These are phyloP conservation scores for Tetragonula carbonaria DNA, from an alignment of 2,888 invertebrate species.

Conservation along the genomic window DNA sequence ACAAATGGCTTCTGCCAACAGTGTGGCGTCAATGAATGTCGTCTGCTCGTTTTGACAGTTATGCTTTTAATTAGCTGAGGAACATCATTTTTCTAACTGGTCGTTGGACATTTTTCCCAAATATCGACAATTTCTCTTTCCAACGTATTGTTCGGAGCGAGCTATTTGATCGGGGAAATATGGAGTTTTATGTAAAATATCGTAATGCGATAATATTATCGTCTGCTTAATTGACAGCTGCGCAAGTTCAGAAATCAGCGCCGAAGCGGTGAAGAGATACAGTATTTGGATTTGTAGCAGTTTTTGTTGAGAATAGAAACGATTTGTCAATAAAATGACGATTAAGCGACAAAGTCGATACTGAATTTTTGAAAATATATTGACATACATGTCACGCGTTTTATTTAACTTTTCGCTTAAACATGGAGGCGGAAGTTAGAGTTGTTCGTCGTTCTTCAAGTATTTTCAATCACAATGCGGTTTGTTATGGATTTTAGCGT, in stretches of 20 bases:
- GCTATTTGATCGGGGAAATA: neutral
- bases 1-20: conserved; percentile 57
- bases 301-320: conserved; percentile 13
- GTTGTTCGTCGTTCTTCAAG: conserved; percentile 52
- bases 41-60: conserved; percentile 70
- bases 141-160: neutral
- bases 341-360: conserved; percentile 34
- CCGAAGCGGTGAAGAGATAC: conserved; percentile 23
- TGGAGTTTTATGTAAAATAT: conserved; percentile 7
- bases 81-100: neutral
- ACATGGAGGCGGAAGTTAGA: conserved; percentile 78
- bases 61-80: neutral
- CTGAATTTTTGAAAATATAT: conserved; percentile 22
- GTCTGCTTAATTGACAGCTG: conserved; percentile 61
- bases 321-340: conserved; percentile 32
- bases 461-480: conserved; percentile 43
- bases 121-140: neutral
- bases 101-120: neutral
- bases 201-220: conserved; percentile 25
- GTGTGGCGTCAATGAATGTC: conserved; percentile 61
- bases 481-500: conserved; percentile 59
- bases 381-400: conserved; percentile 18
- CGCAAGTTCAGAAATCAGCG: conserved; percentile 62
- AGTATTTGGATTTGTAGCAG: conserved; percentile 36
- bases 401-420: conserved; percentile 25